These are phyloP conservation scores for Exephanes ischioxanthus DNA, from an alignment of 2,888 invertebrate species.

Conservation along the genomic window DNA sequence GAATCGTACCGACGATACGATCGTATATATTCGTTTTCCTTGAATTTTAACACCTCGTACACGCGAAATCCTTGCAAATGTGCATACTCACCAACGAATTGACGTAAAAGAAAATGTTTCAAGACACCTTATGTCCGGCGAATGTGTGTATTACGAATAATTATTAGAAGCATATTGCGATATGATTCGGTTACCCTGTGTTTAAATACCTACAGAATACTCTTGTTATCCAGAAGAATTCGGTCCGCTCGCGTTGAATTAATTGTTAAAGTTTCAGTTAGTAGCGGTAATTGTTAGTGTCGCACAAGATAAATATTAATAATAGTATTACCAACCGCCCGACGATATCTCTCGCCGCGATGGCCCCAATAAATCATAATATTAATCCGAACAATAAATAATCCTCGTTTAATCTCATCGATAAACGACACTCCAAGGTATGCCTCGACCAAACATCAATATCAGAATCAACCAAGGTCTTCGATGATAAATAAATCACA, in stretches of 20 bases:
- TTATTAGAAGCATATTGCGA: slow-evolving; percentile 80
- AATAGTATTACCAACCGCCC: slow-evolving; percentile 51
- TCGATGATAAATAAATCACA: slow-evolving; percentile 57
- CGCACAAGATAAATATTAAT: slow-evolving; percentile 54
- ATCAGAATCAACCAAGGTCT: slow-evolving; percentile 60
- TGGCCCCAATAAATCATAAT: slow-evolving; percentile 43
- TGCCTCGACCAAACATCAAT: slow-evolving; percentile 61
- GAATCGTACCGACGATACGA: not conserved
- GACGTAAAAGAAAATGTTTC: slow-evolving; percentile 34
- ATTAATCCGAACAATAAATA: slow-evolving; percentile 45
- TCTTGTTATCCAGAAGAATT: slow-evolving; percentile 69
- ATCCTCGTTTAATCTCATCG: slow-evolving; percentile 46
- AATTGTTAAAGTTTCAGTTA: slow-evolving; percentile 21
- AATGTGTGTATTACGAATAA: slow-evolving; percentile 69
- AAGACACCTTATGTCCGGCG: slow-evolving; percentile 56
- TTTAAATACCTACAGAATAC: slow-evolving; percentile 79
- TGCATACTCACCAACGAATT: slow-evolving; percentile 26
- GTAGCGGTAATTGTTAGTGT: slow-evolving; percentile 48
- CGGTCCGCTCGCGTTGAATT: slow-evolving; percentile 50
- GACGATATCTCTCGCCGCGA: slow-evolving; percentile 36
- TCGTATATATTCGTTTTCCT: not conserved
- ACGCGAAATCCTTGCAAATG: not conserved
- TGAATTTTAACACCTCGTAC: not conserved
- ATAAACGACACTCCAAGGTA: slow-evolving; percentile 33
- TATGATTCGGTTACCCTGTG: slow-evolving; percentile 82